Conservation (phyloP, 2,888 invertebrate species). For the Biston betularia region DNA sequence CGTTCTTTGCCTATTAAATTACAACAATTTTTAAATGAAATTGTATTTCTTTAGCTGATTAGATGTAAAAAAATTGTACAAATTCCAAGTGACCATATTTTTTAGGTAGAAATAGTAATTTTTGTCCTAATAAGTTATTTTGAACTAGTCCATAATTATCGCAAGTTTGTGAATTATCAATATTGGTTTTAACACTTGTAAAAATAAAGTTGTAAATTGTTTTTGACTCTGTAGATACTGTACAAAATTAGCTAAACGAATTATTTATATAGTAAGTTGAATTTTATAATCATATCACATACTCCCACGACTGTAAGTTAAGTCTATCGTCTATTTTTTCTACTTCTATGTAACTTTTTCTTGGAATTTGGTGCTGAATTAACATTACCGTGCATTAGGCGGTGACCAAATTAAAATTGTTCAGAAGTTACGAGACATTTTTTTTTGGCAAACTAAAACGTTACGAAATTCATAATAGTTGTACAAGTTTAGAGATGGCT, state of each 20-base stretch:
- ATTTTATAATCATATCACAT: constrained; percentile 83
- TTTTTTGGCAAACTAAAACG: too few relatives aligned
- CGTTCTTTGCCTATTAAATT: constrained; percentile 44
- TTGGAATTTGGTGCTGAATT: constrained; percentile 28
- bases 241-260: constrained; percentile 78
- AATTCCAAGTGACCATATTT: constrained; percentile 74
- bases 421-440: too few relatives aligned
- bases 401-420: background rate
- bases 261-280: constrained; percentile 77
- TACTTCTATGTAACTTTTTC: constrained; percentile 41
- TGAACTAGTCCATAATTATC: constrained; percentile 81
- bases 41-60: constrained; percentile 56
- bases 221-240: constrained; percentile 81
- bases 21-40: constrained; percentile 58
- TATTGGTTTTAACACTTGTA: constrained; percentile 60
- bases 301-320: constrained; percentile 62
- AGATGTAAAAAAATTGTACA: constrained; percentile 71
- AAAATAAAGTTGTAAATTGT: constrained; percentile 65
- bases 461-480: too few relatives aligned
- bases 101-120: constrained; percentile 76
- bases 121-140: constrained; percentile 83
- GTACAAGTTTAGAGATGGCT: too few relatives aligned
- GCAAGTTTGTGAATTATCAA: constrained; percentile 56
- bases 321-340: constrained; percentile 53
- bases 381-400: background rate